Base-by-base conservation (phyloP, 2,797 vertebrate species). In the Dermochelys coriacea region DNA sequence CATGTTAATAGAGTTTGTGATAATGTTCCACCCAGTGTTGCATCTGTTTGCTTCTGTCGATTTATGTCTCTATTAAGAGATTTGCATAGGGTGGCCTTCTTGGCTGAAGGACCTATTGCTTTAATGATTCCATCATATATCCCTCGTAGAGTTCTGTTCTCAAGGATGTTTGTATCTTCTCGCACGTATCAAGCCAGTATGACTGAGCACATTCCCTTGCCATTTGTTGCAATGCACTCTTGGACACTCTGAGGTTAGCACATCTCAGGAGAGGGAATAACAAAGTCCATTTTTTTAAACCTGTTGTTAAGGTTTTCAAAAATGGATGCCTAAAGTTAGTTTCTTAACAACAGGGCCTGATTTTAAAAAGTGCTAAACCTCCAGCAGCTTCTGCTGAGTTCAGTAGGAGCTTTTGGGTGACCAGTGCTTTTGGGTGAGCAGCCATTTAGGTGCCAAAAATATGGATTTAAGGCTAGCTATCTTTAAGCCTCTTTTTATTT, bases 231-330 rank as follows among this genome's bases (percentile, higher is more conserved):
- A 64, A n/a, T 9, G 34, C 16, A 64, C 4, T 64, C 61, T 64
- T 64, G 61, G 34, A 18, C 61, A 64, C 16, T n/a, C 61, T 19
- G 18, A 64, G 34, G 34, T 64, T 64, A n/a, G 61, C 18, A 64
- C 18, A n/a, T 64, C 34, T n/a, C 34, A n/a, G 8, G 34, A 64
- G 61, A n/a, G 61, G 34, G 8, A 64, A 64, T n/a, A 64, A 64
- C 15, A 64, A n/a, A 64, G 61, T n/a, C 61, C 7, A 37, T n/a
- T 64, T 64, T 64, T 64, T 5, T 64, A 57, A 27, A 37, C 52
- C 52, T n/a, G 16, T 61, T 61, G 55, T 37, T 80, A 87, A 88
- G 5, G 21, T 90, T 90, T 93, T 94, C 27, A 74, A 41, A 96
- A 88, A 59, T 11, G 83, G 47, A 78, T 94, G 47, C 37, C 37